phyloP scores from a whole-genome alignment of 2,113 vertebrate species.

The Phycodurus eques region DNA sequence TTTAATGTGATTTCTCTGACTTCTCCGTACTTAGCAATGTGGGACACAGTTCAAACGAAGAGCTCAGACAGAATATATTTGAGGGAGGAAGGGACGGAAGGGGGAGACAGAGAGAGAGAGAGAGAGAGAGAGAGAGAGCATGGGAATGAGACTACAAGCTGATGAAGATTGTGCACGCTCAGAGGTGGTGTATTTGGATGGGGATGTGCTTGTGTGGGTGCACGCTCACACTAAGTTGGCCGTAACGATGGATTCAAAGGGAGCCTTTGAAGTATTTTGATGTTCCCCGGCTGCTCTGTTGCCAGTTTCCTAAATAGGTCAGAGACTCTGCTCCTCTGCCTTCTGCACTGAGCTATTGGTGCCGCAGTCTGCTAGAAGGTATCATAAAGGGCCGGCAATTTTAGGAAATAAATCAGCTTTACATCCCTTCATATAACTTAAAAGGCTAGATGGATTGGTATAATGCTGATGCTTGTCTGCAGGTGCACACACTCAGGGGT shows the following conservation, averaged over 20 bases:
- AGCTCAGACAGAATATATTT: constrained; percentile 69
- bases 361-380: constrained; percentile 56
- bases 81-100: constrained; percentile 14
- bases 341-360: constrained; percentile 52
- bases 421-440: constrained; percentile 26
- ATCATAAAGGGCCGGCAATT: constrained; percentile 49
- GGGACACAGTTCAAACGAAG: constrained; percentile 73
- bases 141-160: constrained; percentile 38
- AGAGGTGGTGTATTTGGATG: constrained; percentile 19
- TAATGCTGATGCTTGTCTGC: constrained; percentile 20
- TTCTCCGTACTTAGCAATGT: constrained; percentile 69
- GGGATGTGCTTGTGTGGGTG: constrained; percentile 13
- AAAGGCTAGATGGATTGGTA: constrained; percentile 15
- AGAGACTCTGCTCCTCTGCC: constrained; percentile 69
- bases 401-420: constrained; percentile 42
- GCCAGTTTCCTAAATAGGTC: constrained; percentile 79
- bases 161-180: constrained; percentile 56
- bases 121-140: constrained; percentile 20
- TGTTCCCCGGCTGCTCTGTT: constrained; percentile 74
- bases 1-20: constrained; percentile 71
- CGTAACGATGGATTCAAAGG: constrained; percentile 72
- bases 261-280: constrained; percentile 78
- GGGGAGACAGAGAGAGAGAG: constrained; percentile 16
- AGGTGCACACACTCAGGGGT: constrained; percentile 14
- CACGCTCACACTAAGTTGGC: constrained; percentile 59